Evolutionary conservation across 2,888 invertebrate genomes (phyloP).

Genomic region (Hartigia nigra): DNA sequence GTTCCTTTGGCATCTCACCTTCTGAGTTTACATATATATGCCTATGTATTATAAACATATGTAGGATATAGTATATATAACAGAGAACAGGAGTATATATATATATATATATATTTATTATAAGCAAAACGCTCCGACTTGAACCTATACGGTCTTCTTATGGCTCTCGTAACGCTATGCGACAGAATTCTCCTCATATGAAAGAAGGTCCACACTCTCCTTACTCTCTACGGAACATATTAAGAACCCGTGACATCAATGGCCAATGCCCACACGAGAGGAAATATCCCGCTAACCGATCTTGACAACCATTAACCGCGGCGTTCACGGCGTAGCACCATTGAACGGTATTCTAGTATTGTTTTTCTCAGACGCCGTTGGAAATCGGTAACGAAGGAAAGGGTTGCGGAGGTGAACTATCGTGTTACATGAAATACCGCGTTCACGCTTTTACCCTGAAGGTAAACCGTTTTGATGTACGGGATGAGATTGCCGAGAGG

Average conservation of each 20-base stretch:
- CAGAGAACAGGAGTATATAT: background rate
- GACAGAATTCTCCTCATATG: conserved; percentile 24
- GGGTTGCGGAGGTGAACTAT: conserved; percentile 27
- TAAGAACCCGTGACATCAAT: conserved; percentile 56
- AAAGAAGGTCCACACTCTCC: conserved; percentile 21
- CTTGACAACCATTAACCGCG: conserved; percentile 63
- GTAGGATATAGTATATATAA: background rate
- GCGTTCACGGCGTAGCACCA: conserved; percentile 26
- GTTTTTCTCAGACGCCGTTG: conserved; percentile 43
- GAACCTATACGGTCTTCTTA: background rate
- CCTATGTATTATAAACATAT: background rate
- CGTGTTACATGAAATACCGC: conserved; percentile 35
- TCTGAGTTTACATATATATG: background rate
- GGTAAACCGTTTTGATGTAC: background rate
- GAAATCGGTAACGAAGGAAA: conserved; percentile 13
- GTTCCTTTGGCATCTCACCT: background rate
- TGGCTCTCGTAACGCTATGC: conserved; percentile 11
- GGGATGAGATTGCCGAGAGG: background rate
- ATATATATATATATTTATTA: background rate
- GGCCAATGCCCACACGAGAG: conserved; percentile 61
- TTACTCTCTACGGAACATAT: conserved; percentile 11
- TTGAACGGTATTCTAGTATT: conserved; percentile 36
- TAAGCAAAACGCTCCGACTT: background rate
- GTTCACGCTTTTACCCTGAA: background rate
- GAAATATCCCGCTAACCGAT: conserved; percentile 63